A percentile compares a stretch with the other conserved stretches of the same genome.
phyloP scores from a whole-genome alignment of 92 coral and sea anemone species.

The Zoanthus solanderi region DNA sequence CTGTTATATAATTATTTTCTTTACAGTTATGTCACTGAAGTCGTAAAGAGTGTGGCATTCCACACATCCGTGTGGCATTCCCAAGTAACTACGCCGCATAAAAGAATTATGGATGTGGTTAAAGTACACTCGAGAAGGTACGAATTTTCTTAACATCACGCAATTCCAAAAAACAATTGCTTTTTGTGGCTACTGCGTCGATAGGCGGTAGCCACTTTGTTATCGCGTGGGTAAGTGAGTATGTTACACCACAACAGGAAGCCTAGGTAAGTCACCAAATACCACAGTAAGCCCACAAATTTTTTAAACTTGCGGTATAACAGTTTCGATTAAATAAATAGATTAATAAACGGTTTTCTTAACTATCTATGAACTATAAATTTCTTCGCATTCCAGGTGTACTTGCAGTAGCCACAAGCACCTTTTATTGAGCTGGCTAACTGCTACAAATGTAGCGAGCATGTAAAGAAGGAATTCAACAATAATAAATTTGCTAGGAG shows the following conservation, averaged over 20 bases:
- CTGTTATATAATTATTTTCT: too few relatives aligned
- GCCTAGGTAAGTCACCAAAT: too few relatives aligned
- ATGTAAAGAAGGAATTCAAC: not conserved
- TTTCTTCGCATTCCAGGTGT: too few relatives aligned
- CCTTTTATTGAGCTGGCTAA: not conserved
- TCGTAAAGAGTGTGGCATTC: not conserved
- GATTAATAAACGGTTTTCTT: too few relatives aligned
- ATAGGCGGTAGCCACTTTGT: too few relatives aligned
- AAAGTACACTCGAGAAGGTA: not conserved
- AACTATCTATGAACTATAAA: too few relatives aligned
- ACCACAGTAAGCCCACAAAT: too few relatives aligned
- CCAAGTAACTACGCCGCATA: not conserved
- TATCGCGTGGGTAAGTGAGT: too few relatives aligned
- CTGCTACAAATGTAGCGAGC: not conserved
- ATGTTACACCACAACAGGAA: too few relatives aligned
- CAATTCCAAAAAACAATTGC: not conserved
- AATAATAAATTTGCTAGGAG: constrained; percentile 3
- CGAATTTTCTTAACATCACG: not conserved
- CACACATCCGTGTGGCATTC: not conserved
- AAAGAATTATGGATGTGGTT: not conserved
- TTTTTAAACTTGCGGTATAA: too few relatives aligned
- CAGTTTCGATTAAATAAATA: too few relatives aligned
- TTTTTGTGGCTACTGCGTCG: not conserved
- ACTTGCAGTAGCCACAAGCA: too few relatives aligned
- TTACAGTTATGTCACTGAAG: not conserved